Conservation (phyloP, 2,888 invertebrate species). For the Liopterus haemorrhoidalis region DNA sequence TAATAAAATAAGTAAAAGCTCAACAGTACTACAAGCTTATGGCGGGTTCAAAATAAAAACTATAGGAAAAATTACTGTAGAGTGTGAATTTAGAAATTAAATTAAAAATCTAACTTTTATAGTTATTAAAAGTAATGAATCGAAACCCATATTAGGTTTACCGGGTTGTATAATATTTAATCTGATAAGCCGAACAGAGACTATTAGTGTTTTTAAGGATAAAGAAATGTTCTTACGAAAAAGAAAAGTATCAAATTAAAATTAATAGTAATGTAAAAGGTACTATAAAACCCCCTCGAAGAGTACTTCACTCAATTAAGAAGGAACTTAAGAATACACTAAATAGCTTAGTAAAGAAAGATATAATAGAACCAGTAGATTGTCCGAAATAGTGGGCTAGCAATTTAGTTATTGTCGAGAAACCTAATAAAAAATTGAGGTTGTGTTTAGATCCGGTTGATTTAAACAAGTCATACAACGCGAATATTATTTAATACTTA, state of each 20-base stretch:
- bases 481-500: slow-evolving; percentile 34
- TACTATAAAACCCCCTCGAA: slow-evolving; percentile 6
- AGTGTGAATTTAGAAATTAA: not conserved
- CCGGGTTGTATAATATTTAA: slow-evolving; percentile 7
- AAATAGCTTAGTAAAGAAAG: slow-evolving; percentile 10
- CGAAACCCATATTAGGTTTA: slow-evolving; percentile 4
- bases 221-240: slow-evolving; percentile 8
- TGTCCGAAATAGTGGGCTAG: slow-evolving; percentile 5
- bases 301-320: slow-evolving; percentile 19
- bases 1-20: not conserved
- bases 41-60: slow-evolving; percentile 1
- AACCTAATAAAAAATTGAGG: not conserved
- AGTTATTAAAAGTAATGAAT: slow-evolving; percentile 7
- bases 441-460: slow-evolving; percentile 28
- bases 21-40: not conserved
- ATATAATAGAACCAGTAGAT: not conserved
- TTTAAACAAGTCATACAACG: slow-evolving; percentile 32
- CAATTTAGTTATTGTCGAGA: slow-evolving; percentile 11
- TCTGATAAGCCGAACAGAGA: slow-evolving; percentile 12
- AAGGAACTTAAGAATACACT: slow-evolving; percentile 13
- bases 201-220: slow-evolving; percentile 7
- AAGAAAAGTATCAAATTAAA: slow-evolving; percentile 13
- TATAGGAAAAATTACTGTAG: not conserved
- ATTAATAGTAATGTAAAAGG: slow-evolving; percentile 16
- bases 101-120: slow-evolving; percentile 10